These are phyloP conservation scores for Siphamia tubifer DNA, from an alignment of 2,113 vertebrate species.

Conservation along the genomic window DNA sequence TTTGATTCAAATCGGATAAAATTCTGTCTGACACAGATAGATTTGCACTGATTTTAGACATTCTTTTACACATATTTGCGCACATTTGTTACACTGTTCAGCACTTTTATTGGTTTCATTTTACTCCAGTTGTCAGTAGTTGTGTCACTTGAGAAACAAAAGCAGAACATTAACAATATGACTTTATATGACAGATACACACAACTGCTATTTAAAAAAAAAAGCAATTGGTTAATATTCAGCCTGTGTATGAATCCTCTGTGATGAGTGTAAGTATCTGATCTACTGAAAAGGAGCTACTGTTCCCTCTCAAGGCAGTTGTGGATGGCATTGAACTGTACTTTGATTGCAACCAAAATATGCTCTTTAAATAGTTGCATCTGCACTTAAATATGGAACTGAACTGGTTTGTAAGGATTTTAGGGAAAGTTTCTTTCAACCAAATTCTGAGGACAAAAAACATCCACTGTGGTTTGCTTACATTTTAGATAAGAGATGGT, in stretches of 20 bases:
- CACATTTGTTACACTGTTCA: too few relatives aligned
- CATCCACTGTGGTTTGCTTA: slow-evolving; percentile 14
- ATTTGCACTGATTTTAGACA: background rate
- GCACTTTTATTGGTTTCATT: too few relatives aligned
- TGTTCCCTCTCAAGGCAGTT: background rate
- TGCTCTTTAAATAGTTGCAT: background rate
- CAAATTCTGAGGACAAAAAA: slow-evolving; percentile 6
- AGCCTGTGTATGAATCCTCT: too few relatives aligned
- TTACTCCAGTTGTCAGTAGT: background rate
- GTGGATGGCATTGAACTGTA: background rate
- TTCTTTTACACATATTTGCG: background rate
- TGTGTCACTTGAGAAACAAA: background rate
- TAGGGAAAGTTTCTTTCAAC: slow-evolving; percentile 5
- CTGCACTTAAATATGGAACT: background rate
- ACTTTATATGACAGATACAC: background rate
- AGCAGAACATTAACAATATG: background rate
- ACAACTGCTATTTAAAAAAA: too few relatives aligned
- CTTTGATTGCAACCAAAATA: background rate
- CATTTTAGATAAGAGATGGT: slow-evolving; percentile 21
- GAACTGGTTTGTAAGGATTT: background rate
- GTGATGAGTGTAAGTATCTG: too few relatives aligned
- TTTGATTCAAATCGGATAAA: slow-evolving; percentile 24
- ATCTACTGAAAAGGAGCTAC: too few relatives aligned
- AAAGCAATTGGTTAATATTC: too few relatives aligned
- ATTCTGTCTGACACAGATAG: background rate